phyloP scores from a whole-genome alignment of 2,113 vertebrate genomes.

The Marmota flaviventris region DNA sequence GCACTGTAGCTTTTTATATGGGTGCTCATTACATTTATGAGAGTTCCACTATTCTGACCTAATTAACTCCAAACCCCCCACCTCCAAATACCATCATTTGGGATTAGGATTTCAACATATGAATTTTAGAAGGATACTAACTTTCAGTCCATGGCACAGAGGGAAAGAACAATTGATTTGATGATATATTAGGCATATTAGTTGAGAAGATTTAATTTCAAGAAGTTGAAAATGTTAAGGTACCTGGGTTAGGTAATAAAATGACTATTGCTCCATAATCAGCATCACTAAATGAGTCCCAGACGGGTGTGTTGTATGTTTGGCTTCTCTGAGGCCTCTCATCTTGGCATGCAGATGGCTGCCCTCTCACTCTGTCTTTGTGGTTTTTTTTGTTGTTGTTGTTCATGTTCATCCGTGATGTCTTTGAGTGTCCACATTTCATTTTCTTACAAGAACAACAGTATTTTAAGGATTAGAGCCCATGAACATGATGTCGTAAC shows the following conservation, averaged over 20 bases:
- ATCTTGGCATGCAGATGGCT: neutral
- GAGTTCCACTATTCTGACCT: neutral
- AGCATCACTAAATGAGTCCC: neutral
- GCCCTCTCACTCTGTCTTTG: neutral
- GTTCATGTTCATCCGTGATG: neutral
- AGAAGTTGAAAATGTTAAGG: constrained; percentile 32
- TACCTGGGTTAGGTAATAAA: neutral
- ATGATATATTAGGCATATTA: neutral
- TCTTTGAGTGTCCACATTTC: neutral
- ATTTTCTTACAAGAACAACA: neutral
- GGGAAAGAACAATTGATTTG: neutral
- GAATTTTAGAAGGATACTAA: neutral
- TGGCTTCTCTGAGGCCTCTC: neutral
- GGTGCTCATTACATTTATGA: neutral
- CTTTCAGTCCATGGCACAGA: neutral
- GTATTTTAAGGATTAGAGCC: neutral
- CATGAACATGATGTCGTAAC: neutral
- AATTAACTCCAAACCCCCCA: no score
- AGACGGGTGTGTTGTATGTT: neutral
- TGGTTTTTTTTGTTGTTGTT: no score
- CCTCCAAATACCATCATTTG: neutral
- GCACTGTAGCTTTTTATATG: neutral
- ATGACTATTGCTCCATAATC: neutral
- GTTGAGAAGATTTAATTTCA: neutral
- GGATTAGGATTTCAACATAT: neutral